These are phyloP conservation scores for Cephus pygmeus DNA, from an alignment of 2,888 invertebrate genomes.

Conservation along the genomic window DNA sequence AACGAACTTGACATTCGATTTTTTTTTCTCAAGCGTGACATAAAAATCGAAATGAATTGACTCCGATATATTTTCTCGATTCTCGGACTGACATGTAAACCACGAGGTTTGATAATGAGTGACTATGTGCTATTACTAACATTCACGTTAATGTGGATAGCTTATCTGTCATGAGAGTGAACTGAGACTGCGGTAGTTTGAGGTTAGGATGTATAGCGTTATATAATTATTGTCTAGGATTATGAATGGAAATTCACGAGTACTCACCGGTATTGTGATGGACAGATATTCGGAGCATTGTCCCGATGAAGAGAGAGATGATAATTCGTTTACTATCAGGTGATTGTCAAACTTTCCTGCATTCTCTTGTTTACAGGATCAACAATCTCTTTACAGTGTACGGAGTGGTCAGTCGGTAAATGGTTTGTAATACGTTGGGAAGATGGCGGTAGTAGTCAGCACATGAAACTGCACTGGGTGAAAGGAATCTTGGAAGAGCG, in stretches of 20 bases:
- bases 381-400: background rate
- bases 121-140: too few relatives aligned
- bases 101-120: too few relatives aligned
- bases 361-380: constrained; percentile 40
- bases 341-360: constrained; percentile 48
- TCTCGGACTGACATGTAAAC: too few relatives aligned
- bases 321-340: background rate
- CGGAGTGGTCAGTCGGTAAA: background rate
- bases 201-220: background rate
- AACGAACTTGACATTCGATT: too few relatives aligned
- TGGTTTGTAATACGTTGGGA: background rate
- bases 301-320: background rate
- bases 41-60: too few relatives aligned
- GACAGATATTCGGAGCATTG: background rate
- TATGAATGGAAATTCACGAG: background rate
- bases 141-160: too few relatives aligned
- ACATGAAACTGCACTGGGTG: background rate
- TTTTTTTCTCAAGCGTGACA: too few relatives aligned
- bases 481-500: background rate
- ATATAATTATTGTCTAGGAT: background rate
- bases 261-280: background rate
- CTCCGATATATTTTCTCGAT: too few relatives aligned
- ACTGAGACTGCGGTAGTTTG: background rate
- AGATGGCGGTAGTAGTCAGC: background rate
- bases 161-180: background rate